Percentiles rank a stretch among this genome's conserved stretches.
These are phyloP conservation scores for Trisateles emortualis DNA, from an alignment of 2,888 invertebrate genomes.

Conservation along the genomic window DNA sequence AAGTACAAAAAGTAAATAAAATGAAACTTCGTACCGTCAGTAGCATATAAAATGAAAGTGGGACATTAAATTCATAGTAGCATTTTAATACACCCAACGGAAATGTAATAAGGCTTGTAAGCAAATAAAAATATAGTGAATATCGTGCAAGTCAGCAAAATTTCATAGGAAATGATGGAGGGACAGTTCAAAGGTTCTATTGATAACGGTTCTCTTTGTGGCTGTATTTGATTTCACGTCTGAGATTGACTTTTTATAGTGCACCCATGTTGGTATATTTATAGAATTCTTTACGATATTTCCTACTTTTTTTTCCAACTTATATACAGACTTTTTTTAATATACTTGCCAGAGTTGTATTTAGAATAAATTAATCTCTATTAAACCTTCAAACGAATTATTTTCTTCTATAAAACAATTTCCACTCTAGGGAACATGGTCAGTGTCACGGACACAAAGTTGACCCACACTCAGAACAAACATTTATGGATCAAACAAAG, in stretches of 20 bases:
- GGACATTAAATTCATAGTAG: constrained; percentile 27
- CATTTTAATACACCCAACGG: constrained; percentile 17
- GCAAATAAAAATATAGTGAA: constrained; percentile 20
- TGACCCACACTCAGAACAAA: too few relatives aligned
- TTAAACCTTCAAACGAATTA: too few relatives aligned
- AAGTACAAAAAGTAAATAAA: neutral
- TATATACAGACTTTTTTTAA: too few relatives aligned
- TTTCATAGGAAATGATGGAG: constrained; percentile 22
- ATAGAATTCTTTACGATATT: neutral
- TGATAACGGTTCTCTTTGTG: constrained; percentile 27
- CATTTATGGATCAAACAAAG: too few relatives aligned
- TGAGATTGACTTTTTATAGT: constrained; percentile 2
- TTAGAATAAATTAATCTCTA: too few relatives aligned
- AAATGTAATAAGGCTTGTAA: constrained; percentile 22
- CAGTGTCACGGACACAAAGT: too few relatives aligned
- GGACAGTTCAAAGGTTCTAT: constrained; percentile 28
- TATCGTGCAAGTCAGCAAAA: constrained; percentile 9
- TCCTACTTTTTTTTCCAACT: neutral
- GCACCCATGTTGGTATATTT: neutral
- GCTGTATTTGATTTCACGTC: constrained; percentile 11
- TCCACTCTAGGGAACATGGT: too few relatives aligned
- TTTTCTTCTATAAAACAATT: too few relatives aligned
- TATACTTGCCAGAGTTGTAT: too few relatives aligned
- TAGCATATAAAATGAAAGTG: constrained; percentile 11
- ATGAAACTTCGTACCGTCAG: neutral